phyloP scores from a whole-genome alignment of 2,113 vertebrate species.

The Sebastes schlegelii region DNA sequence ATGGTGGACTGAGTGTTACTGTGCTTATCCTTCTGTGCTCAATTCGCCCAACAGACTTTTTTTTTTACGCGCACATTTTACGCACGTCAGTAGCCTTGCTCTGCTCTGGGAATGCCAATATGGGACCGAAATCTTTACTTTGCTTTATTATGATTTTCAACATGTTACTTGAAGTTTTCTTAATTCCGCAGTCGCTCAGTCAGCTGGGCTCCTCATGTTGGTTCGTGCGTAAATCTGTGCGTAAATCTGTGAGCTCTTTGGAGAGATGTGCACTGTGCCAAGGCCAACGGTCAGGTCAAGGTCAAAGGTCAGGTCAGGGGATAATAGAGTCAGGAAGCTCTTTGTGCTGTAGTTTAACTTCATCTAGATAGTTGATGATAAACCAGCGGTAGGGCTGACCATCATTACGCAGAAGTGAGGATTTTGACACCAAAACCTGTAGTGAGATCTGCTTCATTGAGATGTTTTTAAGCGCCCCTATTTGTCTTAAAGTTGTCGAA shows the following conservation, averaged over 20 bases:
- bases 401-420: background rate
- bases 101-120: background rate
- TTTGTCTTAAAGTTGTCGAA: background rate
- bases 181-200: too few species aligned
- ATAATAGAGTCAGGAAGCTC: background rate
- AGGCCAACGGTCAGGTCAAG: conserved; percentile 43
- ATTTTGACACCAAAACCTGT: background rate
- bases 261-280: conserved; percentile 12
- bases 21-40: too few species aligned
- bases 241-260: conserved; percentile 32
- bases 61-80: conserved; percentile 11
- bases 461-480: too few species aligned
- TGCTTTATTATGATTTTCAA: background rate
- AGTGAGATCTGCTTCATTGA: too few species aligned
- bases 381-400: background rate
- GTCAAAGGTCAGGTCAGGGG: conserved; percentile 2
- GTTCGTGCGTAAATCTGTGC: conserved; percentile 36
- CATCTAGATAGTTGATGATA: background rate
- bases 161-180: background rate
- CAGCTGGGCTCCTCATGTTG: accelerated
- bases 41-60: background rate
- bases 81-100: too few species aligned
- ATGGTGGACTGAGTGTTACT: conserved; percentile 8
- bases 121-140: accelerated
- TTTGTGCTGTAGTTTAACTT: background rate